These are phyloP conservation scores for Ischnura elegans DNA, from an alignment of 2,888 invertebrate species.

Conservation along the genomic window DNA sequence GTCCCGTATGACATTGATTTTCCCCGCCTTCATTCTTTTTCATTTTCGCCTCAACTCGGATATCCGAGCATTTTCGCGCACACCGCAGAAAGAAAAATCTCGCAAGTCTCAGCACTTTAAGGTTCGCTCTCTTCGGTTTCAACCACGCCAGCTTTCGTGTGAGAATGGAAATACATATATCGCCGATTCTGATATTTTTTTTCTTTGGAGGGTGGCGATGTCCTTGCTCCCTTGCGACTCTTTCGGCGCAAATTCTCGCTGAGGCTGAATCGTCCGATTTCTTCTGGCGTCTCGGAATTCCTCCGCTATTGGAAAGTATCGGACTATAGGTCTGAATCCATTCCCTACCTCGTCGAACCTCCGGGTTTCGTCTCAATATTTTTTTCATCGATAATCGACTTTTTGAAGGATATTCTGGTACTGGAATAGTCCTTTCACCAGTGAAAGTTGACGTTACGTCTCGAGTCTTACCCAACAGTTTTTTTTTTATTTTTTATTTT, in stretches of 20 bases:
- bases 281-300: neutral
- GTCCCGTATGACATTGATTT: neutral
- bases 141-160: neutral
- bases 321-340: neutral
- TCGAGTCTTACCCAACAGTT: neutral
- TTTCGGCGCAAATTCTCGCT: neutral
- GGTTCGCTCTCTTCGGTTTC: neutral
- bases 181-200: neutral
- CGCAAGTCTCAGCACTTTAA: neutral
- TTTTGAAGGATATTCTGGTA: neutral
- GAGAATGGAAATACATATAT: neutral
- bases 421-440: neutral
- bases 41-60: neutral
- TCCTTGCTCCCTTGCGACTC: neutral
- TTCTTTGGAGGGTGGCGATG: neutral
- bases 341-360: neutral
- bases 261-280: neutral
- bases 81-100: neutral
- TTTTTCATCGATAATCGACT: neutral
- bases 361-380: neutral
- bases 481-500: neutral
- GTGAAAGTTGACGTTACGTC: neutral
- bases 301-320: neutral
- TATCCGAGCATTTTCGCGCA: neutral
- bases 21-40: neutral